Evolutionary conservation across 2,113 vertebrate genomes (phyloP).

Genomic region (Crotalus helleri): DNA sequence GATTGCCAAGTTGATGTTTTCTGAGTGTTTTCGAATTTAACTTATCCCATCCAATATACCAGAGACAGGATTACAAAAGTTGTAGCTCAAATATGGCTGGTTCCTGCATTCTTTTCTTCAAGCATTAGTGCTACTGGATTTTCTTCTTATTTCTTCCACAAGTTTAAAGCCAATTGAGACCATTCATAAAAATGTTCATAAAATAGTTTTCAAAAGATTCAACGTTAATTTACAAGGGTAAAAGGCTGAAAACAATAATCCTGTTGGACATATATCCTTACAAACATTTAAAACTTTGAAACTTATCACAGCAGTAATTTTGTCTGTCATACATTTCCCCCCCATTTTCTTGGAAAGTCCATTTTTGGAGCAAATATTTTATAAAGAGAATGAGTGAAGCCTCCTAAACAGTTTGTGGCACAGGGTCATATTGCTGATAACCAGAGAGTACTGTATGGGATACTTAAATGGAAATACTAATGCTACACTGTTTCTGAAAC

Average conservation of each 20-base stretch:
- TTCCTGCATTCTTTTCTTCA: not conserved
- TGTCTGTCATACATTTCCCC: not conserved
- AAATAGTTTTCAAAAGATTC: not conserved
- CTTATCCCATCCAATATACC: not conserved
- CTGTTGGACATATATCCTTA: not conserved
- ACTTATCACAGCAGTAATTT: not conserved
- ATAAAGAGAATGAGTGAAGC: not conserved
- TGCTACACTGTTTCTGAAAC: not conserved
- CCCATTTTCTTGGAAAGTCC: not conserved
- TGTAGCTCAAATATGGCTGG: not conserved
- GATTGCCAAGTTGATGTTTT: not conserved
- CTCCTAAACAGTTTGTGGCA: not conserved
- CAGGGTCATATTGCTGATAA: not conserved
- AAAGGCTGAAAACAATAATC: not conserved
- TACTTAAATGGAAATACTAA: not conserved
- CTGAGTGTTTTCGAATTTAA: not conserved
- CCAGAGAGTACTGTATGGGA: not conserved
- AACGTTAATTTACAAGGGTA: not conserved
- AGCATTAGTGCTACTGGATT: not conserved
- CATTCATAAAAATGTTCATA: not conserved
- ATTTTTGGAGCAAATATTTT: not conserved
- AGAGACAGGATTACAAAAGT: not conserved
- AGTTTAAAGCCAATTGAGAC: not conserved
- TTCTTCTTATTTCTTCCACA: not conserved
- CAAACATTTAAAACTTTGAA: not conserved